Percentiles rank a stretch among this genome's conserved stretches.
Evolutionary conservation across 2,113 vertebrate genomes (phyloP).

Genomic region (Leucosticte australis): DNA sequence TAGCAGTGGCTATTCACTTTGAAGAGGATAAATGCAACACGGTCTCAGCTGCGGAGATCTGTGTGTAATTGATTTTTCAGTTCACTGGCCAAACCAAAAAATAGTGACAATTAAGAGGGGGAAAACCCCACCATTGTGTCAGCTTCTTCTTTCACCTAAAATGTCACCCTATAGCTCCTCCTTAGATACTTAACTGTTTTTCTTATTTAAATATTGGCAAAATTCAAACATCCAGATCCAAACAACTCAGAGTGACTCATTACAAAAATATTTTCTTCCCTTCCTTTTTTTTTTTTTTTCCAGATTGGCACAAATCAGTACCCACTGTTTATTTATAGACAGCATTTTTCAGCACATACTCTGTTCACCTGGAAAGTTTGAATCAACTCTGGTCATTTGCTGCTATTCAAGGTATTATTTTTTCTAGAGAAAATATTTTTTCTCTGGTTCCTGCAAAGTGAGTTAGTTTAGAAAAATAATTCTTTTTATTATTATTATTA

Average conservation of each 20-base stretch:
- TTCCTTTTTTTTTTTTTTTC: background rate
- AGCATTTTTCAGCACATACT: background rate
- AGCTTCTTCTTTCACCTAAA: background rate
- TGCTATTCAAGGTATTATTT: constrained; percentile 3
- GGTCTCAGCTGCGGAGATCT: background rate
- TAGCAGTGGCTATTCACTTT: background rate
- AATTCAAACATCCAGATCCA: background rate
- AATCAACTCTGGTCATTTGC: background rate
- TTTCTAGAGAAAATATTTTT: constrained; percentile 21
- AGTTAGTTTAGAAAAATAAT: background rate
- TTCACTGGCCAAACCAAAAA: background rate
- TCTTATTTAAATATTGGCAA: background rate
- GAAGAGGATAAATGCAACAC: background rate
- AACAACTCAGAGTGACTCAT: background rate
- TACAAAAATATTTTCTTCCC: background rate
- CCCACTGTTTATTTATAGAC: background rate
- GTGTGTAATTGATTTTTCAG: constrained; percentile 15
- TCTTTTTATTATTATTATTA: background rate
- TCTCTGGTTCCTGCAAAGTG: background rate
- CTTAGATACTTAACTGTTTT: background rate
- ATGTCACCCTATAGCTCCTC: background rate
- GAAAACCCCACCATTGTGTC: background rate
- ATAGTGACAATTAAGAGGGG: background rate
- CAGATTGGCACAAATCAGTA: background rate
- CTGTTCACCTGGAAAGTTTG: constrained; percentile 34